These are phyloP conservation scores for Macaria notata DNA, from an alignment of 2,888 invertebrate species.

Conservation along the genomic window DNA sequence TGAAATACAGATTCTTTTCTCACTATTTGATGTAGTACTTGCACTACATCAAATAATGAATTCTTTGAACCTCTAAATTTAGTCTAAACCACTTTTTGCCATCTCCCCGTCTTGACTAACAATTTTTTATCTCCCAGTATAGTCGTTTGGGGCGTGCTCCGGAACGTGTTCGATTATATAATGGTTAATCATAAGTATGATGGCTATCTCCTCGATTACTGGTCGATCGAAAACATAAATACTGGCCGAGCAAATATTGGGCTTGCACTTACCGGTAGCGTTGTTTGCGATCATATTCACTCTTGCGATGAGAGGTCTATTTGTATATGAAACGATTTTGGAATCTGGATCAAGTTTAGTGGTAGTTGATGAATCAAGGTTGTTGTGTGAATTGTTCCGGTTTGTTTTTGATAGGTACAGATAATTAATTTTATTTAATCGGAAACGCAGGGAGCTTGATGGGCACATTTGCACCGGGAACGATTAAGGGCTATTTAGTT, in stretches of 20 bases:
- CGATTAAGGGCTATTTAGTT: too few species aligned
- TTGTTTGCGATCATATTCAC: slow-evolving; percentile 39
- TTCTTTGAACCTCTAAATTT: too few species aligned
- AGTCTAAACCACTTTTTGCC: background rate
- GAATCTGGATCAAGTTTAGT: slow-evolving; percentile 5
- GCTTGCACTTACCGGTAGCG: slow-evolving; percentile 45
- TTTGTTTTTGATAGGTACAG: too few species aligned
- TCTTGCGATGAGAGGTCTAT: slow-evolving; percentile 22
- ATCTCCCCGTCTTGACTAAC: slow-evolving; percentile 17
- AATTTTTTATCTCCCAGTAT: slow-evolving; percentile 21
- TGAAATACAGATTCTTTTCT: too few species aligned
- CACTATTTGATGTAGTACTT: too few species aligned
- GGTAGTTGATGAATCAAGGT: background rate
- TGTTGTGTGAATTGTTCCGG: too few species aligned
- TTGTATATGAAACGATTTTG: slow-evolving; percentile 4
- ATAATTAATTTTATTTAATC: too few species aligned
- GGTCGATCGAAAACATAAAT: slow-evolving; percentile 42
- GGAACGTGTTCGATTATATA: slow-evolving; percentile 30
- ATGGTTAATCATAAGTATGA: slow-evolving; percentile 35
- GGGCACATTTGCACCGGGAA: too few species aligned
- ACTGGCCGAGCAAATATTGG: slow-evolving; percentile 51
- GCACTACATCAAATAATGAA: too few species aligned
- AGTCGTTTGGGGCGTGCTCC: slow-evolving; percentile 18
- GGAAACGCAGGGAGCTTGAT: too few species aligned
- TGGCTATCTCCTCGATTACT: slow-evolving; percentile 30